Percentiles rank a stretch among this genome's conserved stretches.
These are phyloP conservation scores for Leptinotarsa texana DNA, from an alignment of 1,140 invertebrate genomes.

Conservation along the genomic window DNA sequence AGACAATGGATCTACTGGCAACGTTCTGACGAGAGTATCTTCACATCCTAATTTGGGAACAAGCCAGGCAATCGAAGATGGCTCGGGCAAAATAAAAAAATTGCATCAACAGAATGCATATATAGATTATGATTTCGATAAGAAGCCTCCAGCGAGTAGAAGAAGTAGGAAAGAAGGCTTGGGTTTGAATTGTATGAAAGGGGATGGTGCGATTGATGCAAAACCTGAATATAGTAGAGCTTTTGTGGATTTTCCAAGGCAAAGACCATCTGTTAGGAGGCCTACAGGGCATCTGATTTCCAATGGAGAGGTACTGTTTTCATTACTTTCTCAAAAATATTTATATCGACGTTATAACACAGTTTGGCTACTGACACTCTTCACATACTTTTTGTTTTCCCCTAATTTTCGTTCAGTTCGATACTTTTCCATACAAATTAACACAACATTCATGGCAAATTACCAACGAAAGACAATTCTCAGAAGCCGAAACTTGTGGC, in stretches of 20 bases:
- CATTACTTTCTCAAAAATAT: too few relatives aligned
- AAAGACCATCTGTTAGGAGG: slow-evolving; percentile 44
- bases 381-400: too few relatives aligned
- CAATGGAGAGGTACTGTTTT: slow-evolving; percentile 43
- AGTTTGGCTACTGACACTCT: too few relatives aligned
- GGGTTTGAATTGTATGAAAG: slow-evolving; percentile 34
- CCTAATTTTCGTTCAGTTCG: too few relatives aligned
- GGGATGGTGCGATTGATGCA: slow-evolving; percentile 41
- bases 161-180: neutral
- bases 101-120: neutral
- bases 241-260: slow-evolving; percentile 52
- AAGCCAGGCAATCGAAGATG: neutral
- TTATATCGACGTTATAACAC: too few relatives aligned
- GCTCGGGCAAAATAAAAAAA: neutral
- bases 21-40: neutral
- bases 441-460: too few relatives aligned
- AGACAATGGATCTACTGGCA: neutral
- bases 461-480: too few relatives aligned
- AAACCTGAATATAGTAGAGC: slow-evolving; percentile 45
- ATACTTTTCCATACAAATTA: too few relatives aligned
- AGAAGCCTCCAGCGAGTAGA: neutral
- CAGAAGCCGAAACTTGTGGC: too few relatives aligned
- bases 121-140: neutral
- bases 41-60: neutral
- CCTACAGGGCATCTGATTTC: slow-evolving; percentile 39